These are phyloP conservation scores for Gobiocypris rarus DNA, from an alignment of 2,113 vertebrate species.

Conservation along the genomic window DNA sequence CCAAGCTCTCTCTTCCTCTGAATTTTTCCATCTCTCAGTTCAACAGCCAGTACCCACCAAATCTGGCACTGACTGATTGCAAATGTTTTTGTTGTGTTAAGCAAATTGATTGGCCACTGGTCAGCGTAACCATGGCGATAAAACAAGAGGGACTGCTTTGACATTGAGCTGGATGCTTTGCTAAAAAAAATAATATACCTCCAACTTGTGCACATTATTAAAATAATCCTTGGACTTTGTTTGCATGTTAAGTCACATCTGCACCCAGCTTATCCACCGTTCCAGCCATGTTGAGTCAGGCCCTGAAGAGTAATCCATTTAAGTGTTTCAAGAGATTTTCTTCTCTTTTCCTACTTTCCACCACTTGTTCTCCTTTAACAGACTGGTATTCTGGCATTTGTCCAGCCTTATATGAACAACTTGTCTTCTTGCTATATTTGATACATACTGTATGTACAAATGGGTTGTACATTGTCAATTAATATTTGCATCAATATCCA, in stretches of 20 bases:
- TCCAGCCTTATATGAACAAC: not conserved
- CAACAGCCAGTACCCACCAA: not conserved
- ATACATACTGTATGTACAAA: no score
- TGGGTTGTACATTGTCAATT: not conserved
- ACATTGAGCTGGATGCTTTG: constrained; percentile 7
- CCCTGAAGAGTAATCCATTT: constrained; percentile 27
- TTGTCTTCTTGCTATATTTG: no score
- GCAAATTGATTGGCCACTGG: constrained; percentile 32
- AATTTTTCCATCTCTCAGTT: not conserved
- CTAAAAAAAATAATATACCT: not conserved
- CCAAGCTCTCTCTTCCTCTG: constrained; percentile 25
- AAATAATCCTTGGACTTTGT: not conserved
- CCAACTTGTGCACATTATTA: constrained; percentile 16
- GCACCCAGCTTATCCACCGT: constrained; percentile 1
- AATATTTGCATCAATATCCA: not conserved
- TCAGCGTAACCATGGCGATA: constrained; percentile 18
- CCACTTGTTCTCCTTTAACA: not conserved
- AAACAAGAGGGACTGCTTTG: constrained; percentile 25
- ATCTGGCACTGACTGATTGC: constrained; percentile 15
- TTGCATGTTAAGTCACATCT: constrained; percentile 13
- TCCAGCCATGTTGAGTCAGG: constrained; percentile 18
- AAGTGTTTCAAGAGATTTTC: not conserved
- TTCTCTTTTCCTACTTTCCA: not conserved
- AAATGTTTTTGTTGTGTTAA: constrained; percentile 31
- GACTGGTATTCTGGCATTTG: not conserved